Evolutionary conservation across 1,140 invertebrate genomes (phyloP), one percentile per base, ranked within the genome.

Genomic region (Zaprionus africanus): DNA sequence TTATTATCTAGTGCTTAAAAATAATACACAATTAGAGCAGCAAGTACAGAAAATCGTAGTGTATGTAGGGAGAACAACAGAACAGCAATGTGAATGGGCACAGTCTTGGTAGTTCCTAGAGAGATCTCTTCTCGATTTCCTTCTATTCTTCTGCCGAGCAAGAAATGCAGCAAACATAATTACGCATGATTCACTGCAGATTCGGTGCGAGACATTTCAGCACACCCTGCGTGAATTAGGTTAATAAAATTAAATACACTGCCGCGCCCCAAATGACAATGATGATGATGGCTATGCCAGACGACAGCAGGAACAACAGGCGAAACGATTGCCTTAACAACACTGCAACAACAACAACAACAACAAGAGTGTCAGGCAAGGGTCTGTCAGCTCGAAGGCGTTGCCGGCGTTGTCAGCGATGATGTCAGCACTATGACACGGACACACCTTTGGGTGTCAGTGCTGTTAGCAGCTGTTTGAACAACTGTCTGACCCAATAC

Each of bases 201-300:
- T 69, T n/a, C 43, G 31, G 59, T 67, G 73, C 41, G 43, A 62
- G 22, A 73, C 75, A 67, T 73, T 67, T 73, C 58, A 62, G 67
- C 76, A 67, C 59, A 41, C 60, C 49, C 61, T 60, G 60, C 67
- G 77, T 72, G 70, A 84, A 84, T 91, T 84, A 73, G 78, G 88
- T 85, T 91, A 91, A 91, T 91, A 82, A 91, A 91, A 91, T 91
- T 85, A 91, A 91, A 86, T 76, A 73, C 76, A 38, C 70, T 75
- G 79, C 88, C 88, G 83, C 88, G 78, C 88, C 88, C 61, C 49
- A 65, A 64, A 56, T 60, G 54, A 75, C 65, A 56, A 36, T 56
- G 28, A 54, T 22, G 22, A 22, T 60, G 61, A 69, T 63, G 61
- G 59, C 57, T 53, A 28, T 41, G 70, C 36, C 60, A 67, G 61